Percentiles rank a stretch among this genome's conserved stretches.
Evolutionary conservation across 2,797 vertebrate species (phyloP).

Genomic region (Tangara arthus): DNA sequence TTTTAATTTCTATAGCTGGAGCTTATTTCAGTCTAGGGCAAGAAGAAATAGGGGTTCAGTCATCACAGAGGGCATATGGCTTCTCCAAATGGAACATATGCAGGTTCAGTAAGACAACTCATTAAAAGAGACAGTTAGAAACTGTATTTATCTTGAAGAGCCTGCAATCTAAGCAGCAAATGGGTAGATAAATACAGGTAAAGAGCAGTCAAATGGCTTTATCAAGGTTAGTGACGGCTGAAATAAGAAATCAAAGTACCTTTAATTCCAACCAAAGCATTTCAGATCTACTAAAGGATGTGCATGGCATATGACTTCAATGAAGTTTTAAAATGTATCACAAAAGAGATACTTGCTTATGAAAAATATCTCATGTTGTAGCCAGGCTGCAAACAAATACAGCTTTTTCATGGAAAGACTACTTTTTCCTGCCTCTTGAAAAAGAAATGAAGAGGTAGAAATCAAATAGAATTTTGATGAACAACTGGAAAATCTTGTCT

Average conservation of each 20-base stretch:
- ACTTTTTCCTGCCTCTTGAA: not conserved
- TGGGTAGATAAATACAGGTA: not conserved
- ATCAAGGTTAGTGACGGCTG: not conserved
- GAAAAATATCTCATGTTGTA: not conserved
- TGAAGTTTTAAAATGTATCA: not conserved
- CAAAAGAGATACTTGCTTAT: not conserved
- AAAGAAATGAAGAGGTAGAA: not conserved
- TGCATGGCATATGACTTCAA: not conserved
- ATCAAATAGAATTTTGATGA: constrained; percentile 13
- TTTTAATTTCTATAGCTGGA: not conserved
- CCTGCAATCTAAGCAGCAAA: not conserved
- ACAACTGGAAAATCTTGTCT: not conserved
- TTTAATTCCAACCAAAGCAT: not conserved
- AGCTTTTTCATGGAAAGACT: not conserved
- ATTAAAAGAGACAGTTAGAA: not conserved
- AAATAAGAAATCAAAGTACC: not conserved
- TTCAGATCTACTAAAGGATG: not conserved
- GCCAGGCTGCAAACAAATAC: not conserved
- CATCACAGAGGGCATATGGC: not conserved
- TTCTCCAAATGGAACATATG: not conserved
- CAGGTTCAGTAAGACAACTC: not conserved
- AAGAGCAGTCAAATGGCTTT: not conserved
- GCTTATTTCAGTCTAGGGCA: not conserved
- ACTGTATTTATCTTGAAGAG: not conserved
- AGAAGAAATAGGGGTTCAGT: not conserved